Evolutionary conservation across 2,113 vertebrate genomes (phyloP), one percentile per base, ranked within the genome.

Genomic region (Trachemys scripta): DNA sequence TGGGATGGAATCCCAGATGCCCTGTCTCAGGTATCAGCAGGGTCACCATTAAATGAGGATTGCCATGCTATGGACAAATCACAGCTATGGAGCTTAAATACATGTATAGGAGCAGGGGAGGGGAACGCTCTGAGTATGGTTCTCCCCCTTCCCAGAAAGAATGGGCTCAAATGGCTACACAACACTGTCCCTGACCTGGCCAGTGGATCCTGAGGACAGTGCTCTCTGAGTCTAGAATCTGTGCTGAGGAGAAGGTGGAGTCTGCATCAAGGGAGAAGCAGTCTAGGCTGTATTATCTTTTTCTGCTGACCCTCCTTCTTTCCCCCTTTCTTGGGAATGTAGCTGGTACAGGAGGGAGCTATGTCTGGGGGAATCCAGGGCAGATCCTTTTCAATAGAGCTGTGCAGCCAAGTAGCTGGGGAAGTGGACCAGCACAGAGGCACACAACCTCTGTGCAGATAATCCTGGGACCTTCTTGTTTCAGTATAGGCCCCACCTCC

Each of bases 41-140:
- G 78, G 14, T 53, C 47, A 5, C 4, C 7, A 17, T 29, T 92
- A 91, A 93, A 90, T 0, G 25, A n/a, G 76, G 22, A 84, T 42
- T 49, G 1, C 62, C 2, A 0, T 56, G 65, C 87, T 88, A 57
- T 49, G 75, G 59, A 47, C 47, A 42, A 4, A 20, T 51, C 88
- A 53, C 78, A n/a, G 38, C 49, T 22, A 85, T 72, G 62, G 80
- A 86, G 84, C 89, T 54, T 80, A 69, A 51, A 38, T 87, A 16
- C 0, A 0, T 14, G 29, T 13, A 2, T 25, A 16, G 65, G 27
- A 81, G 47, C 1, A 82, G 6, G 57, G 57, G 27, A 25, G 3
- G 22, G 83, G 80, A 50, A 80, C 17, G 5, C 7, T 11, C 81
- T 57, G 29, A 16, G 1, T 6, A 45, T 54, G 49, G 17, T 4